A percentile compares a stretch with the other conserved stretches of the same genome.
Evolutionary conservation across 2,888 invertebrate species (phyloP).

Genomic region (Habrosyne pyritoides): DNA sequence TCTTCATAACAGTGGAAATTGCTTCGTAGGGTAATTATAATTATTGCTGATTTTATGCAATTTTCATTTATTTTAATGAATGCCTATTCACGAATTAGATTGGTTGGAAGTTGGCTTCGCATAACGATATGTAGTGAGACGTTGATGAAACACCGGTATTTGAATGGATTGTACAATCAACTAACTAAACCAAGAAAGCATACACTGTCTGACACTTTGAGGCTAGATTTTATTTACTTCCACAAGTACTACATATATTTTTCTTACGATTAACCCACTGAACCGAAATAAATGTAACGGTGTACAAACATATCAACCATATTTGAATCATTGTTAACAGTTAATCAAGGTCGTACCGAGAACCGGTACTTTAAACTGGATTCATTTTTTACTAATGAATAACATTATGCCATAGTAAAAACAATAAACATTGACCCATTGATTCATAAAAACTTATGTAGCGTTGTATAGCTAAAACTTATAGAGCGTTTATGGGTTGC

Average conservation of each 20-base stretch:
- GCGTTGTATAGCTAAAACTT: no score
- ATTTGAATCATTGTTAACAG: conserved; percentile 30
- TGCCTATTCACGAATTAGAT: neutral
- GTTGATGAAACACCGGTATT: neutral
- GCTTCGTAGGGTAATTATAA: neutral
- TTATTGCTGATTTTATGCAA: neutral
- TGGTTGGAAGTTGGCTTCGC: no score
- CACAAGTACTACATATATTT: neutral
- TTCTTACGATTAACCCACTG: neutral
- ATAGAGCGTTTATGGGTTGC: no score
- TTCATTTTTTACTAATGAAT: conserved; percentile 49
- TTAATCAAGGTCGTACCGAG: conserved; percentile 55
- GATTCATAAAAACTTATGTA: neutral
- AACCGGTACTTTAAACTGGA: conserved; percentile 61
- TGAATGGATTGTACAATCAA: neutral
- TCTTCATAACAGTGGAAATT: neutral
- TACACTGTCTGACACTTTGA: no score
- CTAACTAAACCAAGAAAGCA: no score
- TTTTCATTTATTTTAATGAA: neutral
- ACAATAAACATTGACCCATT: conserved; percentile 51
- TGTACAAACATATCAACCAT: conserved; percentile 28
- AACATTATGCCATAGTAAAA: conserved; percentile 49
- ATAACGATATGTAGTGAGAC: neutral
- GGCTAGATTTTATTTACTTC: neutral
- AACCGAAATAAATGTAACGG: conserved; percentile 32